A percentile compares a stretch with the other conserved stretches of the same genome.
Evolutionary conservation across 2,113 vertebrate species (phyloP).

Genomic region (Struthidea cinerea): DNA sequence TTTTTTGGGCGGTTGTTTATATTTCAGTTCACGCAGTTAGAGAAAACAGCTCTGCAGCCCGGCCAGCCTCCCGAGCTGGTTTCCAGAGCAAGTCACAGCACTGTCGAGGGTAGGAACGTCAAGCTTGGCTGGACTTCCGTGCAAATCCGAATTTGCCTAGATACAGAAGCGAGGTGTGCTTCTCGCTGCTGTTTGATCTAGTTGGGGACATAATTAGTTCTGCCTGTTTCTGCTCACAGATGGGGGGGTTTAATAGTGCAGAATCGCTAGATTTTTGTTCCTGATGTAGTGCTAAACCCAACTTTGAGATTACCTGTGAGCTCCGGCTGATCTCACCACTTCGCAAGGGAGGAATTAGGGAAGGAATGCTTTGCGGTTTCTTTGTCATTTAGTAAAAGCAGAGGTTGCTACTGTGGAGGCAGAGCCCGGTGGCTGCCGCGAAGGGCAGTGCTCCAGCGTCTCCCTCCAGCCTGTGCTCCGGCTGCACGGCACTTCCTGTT

Average conservation of each 20-base stretch:
- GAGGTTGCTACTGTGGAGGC: constrained; percentile 78
- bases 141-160: not conserved
- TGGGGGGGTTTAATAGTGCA: not conserved
- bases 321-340: constrained; percentile 41
- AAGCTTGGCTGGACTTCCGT: constrained; percentile 30
- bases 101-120: not conserved
- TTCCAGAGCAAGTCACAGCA: not conserved
- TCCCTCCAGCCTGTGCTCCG: constrained; percentile 82
- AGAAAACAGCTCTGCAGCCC: constrained; percentile 13
- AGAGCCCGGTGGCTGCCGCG: constrained; percentile 69
- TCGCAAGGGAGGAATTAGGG: constrained; percentile 62
- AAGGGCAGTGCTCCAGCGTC: constrained; percentile 84
- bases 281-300: not conserved
- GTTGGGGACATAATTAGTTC: constrained; percentile 31
- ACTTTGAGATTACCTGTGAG: constrained; percentile 70
- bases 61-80: not conserved
- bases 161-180: not conserved
- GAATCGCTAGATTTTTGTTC: constrained; percentile 1
- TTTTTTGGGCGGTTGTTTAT: constrained; percentile 46
- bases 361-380: constrained; percentile 75
- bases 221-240: constrained; percentile 34
- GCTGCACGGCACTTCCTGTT: constrained; percentile 93
- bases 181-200: constrained; percentile 11
- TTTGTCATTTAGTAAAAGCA: constrained; percentile 74
- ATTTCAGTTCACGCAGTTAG: not conserved